Evolutionary conservation across 1,140 invertebrate genomes (phyloP), one percentile per base, ranked within the genome.

Genomic region (Triops cancriformis): DNA sequence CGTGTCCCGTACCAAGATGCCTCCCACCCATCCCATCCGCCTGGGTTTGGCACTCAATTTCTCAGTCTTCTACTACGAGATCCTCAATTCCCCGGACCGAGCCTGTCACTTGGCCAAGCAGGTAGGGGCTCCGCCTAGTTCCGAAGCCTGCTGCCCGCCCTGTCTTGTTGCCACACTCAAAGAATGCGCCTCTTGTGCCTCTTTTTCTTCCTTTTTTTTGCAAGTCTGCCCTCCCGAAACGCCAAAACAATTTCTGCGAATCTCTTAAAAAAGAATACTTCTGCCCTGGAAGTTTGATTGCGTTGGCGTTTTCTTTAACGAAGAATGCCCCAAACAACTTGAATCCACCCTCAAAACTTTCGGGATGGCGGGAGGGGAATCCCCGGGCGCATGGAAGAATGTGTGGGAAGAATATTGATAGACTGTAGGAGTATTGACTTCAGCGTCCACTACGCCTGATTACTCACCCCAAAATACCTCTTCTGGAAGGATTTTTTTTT

Each of bases 41-140:
- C 91, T 98, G 84, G 96, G 96, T 84, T 90, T 98, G 85, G 96
- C 96, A 81, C 91, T 98, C 87, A 98, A 98, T 90, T 98, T 96
- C 90, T 97, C 95, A 82, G 96, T 98, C 85, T 98, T 98, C 89
- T 98, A 97, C 91, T 98, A 98, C 87, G 96, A 98, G 92, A 98
- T 98, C 86, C 93, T 96, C 85, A 97, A 96, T 90, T 94, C 94
- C 84, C 96, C 96, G 83, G 96, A 96, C 86, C 90, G 93, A 86
- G 96, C 95, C 87, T 97, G 95, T 88, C 94, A 97, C 88, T 90
- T 97, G 87, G 95, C 95, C 82, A 97, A 97, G 91, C 93, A 96
- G 93, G 96, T 96, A 92, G 85, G 84, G 80, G 72, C 73, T 85
- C 37, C 74, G 27, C 78, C 73, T 80, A 41, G 26, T 26, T 45